These are phyloP conservation scores for Bergia sp. DNA, from an alignment of 92 coral and sea anemone genomes.

Conservation along the genomic window DNA sequence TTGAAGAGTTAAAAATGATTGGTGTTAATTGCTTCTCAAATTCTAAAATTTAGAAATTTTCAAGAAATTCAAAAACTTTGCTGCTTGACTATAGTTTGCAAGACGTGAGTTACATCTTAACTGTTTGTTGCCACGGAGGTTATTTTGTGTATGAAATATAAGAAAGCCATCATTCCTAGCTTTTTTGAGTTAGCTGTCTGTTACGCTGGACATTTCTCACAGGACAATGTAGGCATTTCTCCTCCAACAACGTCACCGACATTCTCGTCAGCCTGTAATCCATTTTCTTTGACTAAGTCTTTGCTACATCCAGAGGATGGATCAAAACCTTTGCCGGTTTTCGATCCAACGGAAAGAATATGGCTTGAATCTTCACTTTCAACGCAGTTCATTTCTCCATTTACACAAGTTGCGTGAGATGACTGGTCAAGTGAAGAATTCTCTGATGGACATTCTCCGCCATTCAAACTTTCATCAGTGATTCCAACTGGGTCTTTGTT, in stretches of 20 bases:
- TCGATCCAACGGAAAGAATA: neutral
- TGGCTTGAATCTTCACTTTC: neutral
- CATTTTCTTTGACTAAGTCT: constrained; percentile 16
- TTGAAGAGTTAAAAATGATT: neutral
- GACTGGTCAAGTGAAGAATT: neutral
- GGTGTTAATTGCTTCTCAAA: neutral
- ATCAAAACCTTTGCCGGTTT: neutral
- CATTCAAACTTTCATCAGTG: neutral
- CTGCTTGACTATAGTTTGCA: neutral
- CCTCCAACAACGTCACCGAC: constrained; percentile 12
- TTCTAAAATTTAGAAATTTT: too few species aligned
- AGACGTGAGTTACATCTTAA: neutral
- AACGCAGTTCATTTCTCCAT: neutral
- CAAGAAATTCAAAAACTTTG: neutral
- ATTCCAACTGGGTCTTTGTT: neutral
- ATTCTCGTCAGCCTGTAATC: constrained; percentile 38
- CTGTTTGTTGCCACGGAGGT: neutral
- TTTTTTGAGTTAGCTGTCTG: neutral
- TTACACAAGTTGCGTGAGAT: neutral
- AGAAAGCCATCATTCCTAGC: neutral
- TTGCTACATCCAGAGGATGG: neutral
- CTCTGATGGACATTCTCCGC: neutral
- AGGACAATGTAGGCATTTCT: constrained; percentile 24
- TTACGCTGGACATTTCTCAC: constrained; percentile 60
- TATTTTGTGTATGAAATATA: too few species aligned